A percentile compares a stretch with the other conserved stretches of the same genome.
These are phyloP conservation scores for Cavia porcellus DNA, from an alignment of 2,113 vertebrate genomes.

Conservation along the genomic window DNA sequence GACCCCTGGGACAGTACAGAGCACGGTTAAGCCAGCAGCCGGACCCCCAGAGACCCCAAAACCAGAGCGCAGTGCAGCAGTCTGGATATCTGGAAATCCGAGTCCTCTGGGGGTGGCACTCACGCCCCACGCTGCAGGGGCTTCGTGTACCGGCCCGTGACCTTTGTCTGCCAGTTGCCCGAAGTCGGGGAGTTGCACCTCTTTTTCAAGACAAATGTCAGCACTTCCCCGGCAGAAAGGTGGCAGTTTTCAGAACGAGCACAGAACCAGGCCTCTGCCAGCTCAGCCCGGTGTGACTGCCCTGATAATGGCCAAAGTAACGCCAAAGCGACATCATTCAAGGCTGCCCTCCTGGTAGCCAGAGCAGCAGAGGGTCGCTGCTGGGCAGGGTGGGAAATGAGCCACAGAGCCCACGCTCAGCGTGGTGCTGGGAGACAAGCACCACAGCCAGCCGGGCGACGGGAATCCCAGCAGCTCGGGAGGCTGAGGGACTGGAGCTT, in stretches of 20 bases:
- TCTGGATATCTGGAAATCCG: not conserved
- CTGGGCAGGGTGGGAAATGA: not conserved
- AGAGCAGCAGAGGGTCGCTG: not conserved
- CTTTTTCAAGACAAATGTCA: not conserved
- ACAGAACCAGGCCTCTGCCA: accelerated
- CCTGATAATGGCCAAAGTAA: not conserved
- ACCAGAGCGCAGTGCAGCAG: not conserved
- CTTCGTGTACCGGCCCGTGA: accelerated
- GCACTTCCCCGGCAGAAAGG: not conserved
- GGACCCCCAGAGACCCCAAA: not conserved
- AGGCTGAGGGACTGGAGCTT: not conserved
- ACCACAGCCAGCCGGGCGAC: not conserved
- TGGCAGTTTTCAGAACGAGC: not conserved
- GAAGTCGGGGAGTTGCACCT: accelerated
- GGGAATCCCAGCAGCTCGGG: not conserved
- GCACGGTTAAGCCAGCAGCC: not conserved
- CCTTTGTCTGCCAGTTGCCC: not conserved
- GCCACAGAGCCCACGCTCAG: not conserved
- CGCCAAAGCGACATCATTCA: not conserved
- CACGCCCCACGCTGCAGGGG: not conserved
- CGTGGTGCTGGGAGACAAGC: not conserved
- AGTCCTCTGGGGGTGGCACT: accelerated
- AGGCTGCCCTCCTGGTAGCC: not conserved
- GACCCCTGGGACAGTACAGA: not conserved
- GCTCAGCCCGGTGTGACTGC: not conserved